phyloP scores from a whole-genome alignment of 2,797 vertebrate species.

The Enteromius radiatus region DNA sequence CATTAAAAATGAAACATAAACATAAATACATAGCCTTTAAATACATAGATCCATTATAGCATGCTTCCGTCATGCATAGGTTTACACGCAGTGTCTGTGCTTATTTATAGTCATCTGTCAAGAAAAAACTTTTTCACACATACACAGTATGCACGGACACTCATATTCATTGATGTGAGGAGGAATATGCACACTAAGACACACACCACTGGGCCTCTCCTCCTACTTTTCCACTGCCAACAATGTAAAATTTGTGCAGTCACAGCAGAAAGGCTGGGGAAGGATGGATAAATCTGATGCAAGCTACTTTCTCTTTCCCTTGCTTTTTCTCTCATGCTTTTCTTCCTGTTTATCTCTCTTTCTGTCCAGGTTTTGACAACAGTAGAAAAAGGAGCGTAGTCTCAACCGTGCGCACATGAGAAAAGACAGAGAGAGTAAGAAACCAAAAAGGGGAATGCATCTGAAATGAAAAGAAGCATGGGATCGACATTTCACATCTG shows the following conservation, averaged over 20 bases:
- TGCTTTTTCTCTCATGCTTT: conserved; percentile 24
- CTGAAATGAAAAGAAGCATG: conserved; percentile 14
- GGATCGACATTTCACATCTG: conserved; percentile 50
- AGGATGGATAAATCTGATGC: conserved; percentile 54
- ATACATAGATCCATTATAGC: conserved; percentile 38
- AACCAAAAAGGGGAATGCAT: neutral
- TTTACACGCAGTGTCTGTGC: neutral
- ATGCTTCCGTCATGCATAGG: neutral
- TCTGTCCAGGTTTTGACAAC: conserved; percentile 6
- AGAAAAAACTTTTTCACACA: conserved; percentile 22
- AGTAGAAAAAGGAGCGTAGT: neutral
- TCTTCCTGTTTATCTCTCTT: neutral
- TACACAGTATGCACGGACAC: neutral
- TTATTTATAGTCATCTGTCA: conserved; percentile 9
- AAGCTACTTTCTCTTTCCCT: conserved; percentile 39
- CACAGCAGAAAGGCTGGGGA: conserved; percentile 55
- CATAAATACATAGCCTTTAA: conserved; percentile 50
- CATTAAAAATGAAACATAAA: conserved; percentile 50
- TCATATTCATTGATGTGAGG: conserved; percentile 6
- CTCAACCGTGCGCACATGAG: neutral
- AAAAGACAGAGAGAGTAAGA: conserved; percentile 1
- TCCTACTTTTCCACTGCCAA: conserved; percentile 51
- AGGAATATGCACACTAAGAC: neutral
- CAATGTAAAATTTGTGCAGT: conserved; percentile 62
- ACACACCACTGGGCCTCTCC: conserved; percentile 5